Conservation (phyloP, 2,113 vertebrate genomes). For the Gallinago undulata region DNA sequence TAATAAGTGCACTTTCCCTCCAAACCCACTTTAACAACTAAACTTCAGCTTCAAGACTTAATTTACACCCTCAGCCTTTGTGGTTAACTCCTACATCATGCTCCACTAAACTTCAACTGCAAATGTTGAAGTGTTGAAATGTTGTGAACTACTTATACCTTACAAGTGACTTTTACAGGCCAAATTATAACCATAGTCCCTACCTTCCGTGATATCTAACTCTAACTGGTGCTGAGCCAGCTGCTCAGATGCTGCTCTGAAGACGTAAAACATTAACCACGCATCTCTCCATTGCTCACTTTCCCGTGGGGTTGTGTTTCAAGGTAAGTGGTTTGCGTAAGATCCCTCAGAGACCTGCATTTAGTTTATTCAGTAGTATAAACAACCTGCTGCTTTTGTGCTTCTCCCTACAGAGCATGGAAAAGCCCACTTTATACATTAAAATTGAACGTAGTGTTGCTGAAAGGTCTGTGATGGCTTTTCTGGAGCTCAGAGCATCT, state of each 20-base stretch:
- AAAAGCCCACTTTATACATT: constrained; percentile 55
- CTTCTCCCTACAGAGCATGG: constrained; percentile 34
- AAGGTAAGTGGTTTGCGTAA: constrained; percentile 69
- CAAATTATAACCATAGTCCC: neutral
- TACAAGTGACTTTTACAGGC: neutral
- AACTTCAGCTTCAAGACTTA: neutral
- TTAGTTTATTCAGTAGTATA: constrained; percentile 66
- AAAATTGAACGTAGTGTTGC: constrained; percentile 46
- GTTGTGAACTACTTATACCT: neutral
- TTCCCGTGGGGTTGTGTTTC: constrained; percentile 36
- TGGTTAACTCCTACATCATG: neutral
- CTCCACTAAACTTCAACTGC: neutral
- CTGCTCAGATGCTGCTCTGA: neutral
- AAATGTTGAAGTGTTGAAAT: neutral
- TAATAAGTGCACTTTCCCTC: neutral
- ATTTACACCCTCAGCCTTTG: neutral
- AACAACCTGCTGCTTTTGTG: constrained; percentile 60
- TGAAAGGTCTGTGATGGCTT: constrained; percentile 39
- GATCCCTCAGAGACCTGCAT: constrained; percentile 36
- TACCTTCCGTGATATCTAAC: neutral
- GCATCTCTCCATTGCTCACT: neutral
- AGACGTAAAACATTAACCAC: constrained; percentile 41
- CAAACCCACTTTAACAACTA: neutral
- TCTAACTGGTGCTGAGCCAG: neutral
- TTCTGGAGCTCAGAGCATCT: neutral